Conservation (phyloP, 2,888 invertebrate species). For the Mantis religiosa region DNA sequence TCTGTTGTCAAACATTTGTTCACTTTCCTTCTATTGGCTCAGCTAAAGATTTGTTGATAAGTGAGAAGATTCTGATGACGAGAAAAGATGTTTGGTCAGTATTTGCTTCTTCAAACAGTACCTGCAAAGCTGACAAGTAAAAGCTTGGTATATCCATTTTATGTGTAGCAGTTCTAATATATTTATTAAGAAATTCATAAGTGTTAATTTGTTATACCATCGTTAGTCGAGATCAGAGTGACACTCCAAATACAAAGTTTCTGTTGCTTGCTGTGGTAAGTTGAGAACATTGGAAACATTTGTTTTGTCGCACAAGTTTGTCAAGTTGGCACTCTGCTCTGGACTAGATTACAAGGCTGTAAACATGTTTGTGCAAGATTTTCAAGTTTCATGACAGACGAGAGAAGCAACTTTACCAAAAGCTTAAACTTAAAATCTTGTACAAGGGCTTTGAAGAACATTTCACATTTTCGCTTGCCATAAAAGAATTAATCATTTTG, state of each 20-base stretch:
- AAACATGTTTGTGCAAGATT: not conserved
- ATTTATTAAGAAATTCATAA: constrained; percentile 14
- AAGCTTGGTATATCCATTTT: not conserved
- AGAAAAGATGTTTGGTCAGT: not conserved
- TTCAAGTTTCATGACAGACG: not conserved
- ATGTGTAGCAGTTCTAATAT: constrained; percentile 4
- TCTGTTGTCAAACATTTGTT: not conserved
- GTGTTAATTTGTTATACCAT: constrained; percentile 4
- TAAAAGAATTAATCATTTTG: constrained; percentile 18
- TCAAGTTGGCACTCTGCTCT: too few species aligned
- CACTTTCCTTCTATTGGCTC: not conserved
- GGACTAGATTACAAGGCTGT: too few species aligned
- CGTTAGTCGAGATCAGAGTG: not conserved
- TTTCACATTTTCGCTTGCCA: not conserved
- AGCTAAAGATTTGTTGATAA: not conserved
- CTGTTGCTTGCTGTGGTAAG: too few species aligned
- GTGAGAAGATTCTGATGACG: too few species aligned
- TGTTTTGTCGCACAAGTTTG: too few species aligned
- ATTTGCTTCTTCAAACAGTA: not conserved
- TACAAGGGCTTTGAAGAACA: not conserved
- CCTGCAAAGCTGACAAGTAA: too few species aligned
- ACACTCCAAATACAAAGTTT: too few species aligned
- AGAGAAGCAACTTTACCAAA: not conserved
- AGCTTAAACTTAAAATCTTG: not conserved
- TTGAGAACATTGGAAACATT: too few species aligned